Base-by-base conservation (phyloP, 1,140 invertebrate genomes). In the Sycobia sp. region DNA sequence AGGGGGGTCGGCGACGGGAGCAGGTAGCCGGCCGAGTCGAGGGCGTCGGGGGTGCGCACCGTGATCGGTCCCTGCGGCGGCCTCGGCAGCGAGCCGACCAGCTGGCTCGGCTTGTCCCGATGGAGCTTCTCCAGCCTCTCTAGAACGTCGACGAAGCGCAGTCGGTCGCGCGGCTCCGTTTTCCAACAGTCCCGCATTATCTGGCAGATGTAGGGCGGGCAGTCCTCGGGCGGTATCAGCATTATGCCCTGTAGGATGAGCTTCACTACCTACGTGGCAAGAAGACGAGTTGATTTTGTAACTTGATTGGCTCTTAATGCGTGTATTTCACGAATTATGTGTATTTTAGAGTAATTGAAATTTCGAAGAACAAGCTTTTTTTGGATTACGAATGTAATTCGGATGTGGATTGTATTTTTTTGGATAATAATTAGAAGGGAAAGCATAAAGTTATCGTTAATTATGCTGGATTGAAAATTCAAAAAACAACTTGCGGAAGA, bases 181-280 rank as follows among this genome's bases (percentile, higher is more conserved):
- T 90, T 90, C 93, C 94, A 96, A 69, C 93, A 95, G 2, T 87
- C 86, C 4, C 86, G 83, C 93, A 96, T 96, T 63, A 96, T 76
- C 67, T 92, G 87, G 62, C 88, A 89, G 3, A 95, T 87, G 22
- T 89, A 84, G 0, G 86, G 80, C 0, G 93, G 93, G 73, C 91
- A 94, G 65, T 91, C 89, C 61, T 91, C 89, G 0, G 93, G 92
- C 9, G 91, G 88, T 14, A 90, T 89, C n/a, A 96, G 79, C 69
- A 93, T 86, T 57, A 92, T 92, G 0, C 92, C 91, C 69, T 94
- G 89, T 10, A 92, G 82, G 67, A 96, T 92, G 32, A 95, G 78
- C 69, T 91, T 91, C 3, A 95, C 87, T 0, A 92, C 93, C 89
- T 54, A n/a, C n/a, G n/a, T n/a, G n/a, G n/a, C n/a, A n/a, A n/a